These are phyloP conservation scores for Brachionus calyciflorus DNA, from an alignment of 1,140 invertebrate species.

Conservation along the genomic window DNA sequence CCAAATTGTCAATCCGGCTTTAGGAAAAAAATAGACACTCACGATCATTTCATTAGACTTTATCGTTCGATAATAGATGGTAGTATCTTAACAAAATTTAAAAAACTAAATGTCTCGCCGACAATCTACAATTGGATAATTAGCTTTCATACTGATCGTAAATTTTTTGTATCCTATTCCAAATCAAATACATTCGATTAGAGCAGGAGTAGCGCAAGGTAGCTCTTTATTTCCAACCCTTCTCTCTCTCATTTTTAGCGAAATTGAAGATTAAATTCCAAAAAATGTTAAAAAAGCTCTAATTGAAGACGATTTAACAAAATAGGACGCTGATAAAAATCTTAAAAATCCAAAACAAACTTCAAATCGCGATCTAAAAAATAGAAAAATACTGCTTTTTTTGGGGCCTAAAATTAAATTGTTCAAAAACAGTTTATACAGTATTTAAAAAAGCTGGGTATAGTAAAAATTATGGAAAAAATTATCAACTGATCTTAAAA, in stretches of 20 bases:
- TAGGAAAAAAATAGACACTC: not conserved
- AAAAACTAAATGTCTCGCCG: not conserved
- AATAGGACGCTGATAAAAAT: not conserved
- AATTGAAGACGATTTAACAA: not conserved
- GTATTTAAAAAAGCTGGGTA: not conserved
- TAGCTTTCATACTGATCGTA: not conserved
- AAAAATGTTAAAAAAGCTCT: not conserved
- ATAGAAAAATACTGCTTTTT: not conserved
- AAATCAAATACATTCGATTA: not conserved
- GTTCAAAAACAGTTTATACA: not conserved
- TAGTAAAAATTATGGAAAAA: not conserved
- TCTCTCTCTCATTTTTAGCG: not conserved
- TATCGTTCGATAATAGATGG: not conserved
- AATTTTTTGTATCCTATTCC: not conserved
- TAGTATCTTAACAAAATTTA: not conserved
- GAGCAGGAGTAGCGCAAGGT: not conserved
- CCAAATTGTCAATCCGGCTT: conserved; percentile 4
- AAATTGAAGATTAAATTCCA: not conserved
- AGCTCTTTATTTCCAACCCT: not conserved
- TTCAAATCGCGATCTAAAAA: not conserved
- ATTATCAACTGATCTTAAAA: not conserved
- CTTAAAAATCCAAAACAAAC: not conserved
- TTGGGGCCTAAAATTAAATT: not conserved
- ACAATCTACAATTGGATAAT: not conserved
- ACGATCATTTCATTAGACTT: conserved; percentile 20